Evolutionary conservation across 2,113 vertebrate genomes (phyloP).

Genomic region (Trogon melanurus): DNA sequence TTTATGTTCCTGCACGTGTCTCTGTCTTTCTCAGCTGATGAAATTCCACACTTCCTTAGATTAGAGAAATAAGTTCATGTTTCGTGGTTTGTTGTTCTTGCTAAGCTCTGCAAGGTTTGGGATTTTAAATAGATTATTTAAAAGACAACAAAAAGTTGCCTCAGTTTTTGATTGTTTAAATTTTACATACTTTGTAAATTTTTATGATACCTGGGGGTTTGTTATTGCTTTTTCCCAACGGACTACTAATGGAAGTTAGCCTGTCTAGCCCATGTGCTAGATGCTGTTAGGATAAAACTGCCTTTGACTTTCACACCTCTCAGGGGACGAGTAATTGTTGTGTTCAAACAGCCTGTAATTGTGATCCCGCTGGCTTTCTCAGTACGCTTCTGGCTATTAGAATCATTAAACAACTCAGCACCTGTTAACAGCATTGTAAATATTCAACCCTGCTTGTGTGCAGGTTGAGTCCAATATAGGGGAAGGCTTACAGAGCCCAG

Average conservation of each 20-base stretch:
- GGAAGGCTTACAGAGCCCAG: conserved; percentile 84
- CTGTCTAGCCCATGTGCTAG: conserved; percentile 84
- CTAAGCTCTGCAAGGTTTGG: conserved; percentile 1
- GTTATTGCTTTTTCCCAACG: conserved; percentile 75
- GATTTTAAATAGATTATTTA: conserved; percentile 48
- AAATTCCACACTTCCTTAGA: conserved; percentile 71
- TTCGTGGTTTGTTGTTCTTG: conserved; percentile 59
- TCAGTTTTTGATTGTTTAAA: conserved; percentile 73
- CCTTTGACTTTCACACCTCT: conserved; percentile 87
- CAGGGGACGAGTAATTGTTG: conserved; percentile 84
- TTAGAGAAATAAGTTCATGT: conserved; percentile 59
- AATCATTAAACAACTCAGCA: conserved; percentile 95
- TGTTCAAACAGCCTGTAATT: conserved; percentile 91
- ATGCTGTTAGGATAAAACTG: conserved; percentile 87
- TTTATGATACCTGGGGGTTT: conserved; percentile 76
- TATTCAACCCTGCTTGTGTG: conserved; percentile 91
- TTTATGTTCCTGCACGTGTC: conserved; percentile 72
- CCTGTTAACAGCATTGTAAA: conserved; percentile 99
- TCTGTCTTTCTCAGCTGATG: conserved; percentile 65
- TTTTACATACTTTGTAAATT: conserved; percentile 81
- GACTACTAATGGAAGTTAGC: conserved; percentile 85
- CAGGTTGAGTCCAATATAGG: conserved; percentile 86
- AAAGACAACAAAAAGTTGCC: conserved; percentile 64
- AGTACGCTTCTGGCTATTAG: conserved; percentile 92
- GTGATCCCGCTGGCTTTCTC: conserved; percentile 87